Conservation (phyloP, 2,797 vertebrate genomes). For the Hylomyscus alleni region DNA sequence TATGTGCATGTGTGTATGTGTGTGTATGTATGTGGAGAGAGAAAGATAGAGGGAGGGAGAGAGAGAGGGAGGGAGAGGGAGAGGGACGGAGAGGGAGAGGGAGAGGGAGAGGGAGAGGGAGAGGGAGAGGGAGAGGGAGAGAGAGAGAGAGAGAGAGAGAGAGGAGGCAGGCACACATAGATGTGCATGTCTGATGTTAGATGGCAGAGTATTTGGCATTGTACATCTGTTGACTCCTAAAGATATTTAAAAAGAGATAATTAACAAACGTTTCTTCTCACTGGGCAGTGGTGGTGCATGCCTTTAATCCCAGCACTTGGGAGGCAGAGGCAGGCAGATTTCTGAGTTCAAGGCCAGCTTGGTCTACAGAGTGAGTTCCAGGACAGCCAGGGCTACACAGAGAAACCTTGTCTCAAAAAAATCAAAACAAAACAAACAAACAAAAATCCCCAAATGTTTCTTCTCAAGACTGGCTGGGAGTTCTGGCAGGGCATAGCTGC, state of each 20-base stretch:
- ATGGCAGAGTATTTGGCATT: constrained; percentile 9
- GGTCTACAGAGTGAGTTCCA: too few species aligned
- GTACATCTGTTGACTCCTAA: background rate
- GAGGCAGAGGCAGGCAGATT: too few species aligned
- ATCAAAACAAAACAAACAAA: too few species aligned
- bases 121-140: background rate
- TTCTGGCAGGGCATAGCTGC: background rate
- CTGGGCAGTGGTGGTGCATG: too few species aligned
- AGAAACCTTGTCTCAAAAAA: too few species aligned
- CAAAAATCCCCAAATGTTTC: background rate
- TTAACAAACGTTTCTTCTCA: constrained; percentile 6
- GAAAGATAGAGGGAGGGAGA: background rate
- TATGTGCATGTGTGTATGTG: background rate
- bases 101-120: background rate
- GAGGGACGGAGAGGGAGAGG: background rate
- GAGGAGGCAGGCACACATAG: background rate
- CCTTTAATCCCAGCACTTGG: too few species aligned
- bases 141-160: background rate
- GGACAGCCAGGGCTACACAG: too few species aligned
- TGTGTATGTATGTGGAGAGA: background rate
- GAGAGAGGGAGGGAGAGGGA: background rate
- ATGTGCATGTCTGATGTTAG: constrained; percentile 29
- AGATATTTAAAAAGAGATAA: constrained; percentile 43
- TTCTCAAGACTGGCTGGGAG: background rate
- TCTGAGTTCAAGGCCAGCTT: too few species aligned